These are phyloP conservation scores for Abrostola tripartita DNA, from an alignment of 2,888 invertebrate genomes.

Conservation along the genomic window DNA sequence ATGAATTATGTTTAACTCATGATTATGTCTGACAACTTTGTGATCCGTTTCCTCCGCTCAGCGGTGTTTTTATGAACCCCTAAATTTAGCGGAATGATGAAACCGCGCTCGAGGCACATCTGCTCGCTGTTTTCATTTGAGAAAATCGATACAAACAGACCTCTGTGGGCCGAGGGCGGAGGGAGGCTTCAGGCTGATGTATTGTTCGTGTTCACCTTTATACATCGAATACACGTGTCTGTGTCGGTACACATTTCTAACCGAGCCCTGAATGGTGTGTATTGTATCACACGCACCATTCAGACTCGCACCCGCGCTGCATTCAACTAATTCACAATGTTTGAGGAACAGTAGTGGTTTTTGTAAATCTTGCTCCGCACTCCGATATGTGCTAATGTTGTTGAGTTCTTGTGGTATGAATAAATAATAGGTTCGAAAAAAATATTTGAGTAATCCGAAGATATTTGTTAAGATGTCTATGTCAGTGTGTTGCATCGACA, in stretches of 20 bases:
- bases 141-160: constrained; percentile 10
- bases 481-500: too few relatives aligned
- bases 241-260: background rate
- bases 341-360: too few relatives aligned
- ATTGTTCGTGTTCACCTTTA: background rate
- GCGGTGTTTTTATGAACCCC: constrained; percentile 19
- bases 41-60: constrained; percentile 24
- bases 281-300: too few relatives aligned
- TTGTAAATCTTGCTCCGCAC: too few relatives aligned
- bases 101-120: constrained; percentile 6
- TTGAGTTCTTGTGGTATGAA: too few relatives aligned
- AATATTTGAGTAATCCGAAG: too few relatives aligned
- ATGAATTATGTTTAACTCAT: constrained; percentile 20
- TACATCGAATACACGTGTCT: background rate
- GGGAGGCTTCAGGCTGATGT: background rate
- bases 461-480: too few relatives aligned
- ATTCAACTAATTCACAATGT: too few relatives aligned
- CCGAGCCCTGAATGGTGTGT: too few relatives aligned
- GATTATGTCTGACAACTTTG: constrained; percentile 19
- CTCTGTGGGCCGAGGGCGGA: background rate
- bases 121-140: constrained; percentile 11
- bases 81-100: constrained; percentile 18
- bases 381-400: too few relatives aligned
- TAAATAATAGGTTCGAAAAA: too few relatives aligned
- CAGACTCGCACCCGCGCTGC: too few relatives aligned